phyloP scores from a whole-genome alignment of 35 echinoderm and acorn worm genomes.

The Apostichopus parvimensis region DNA sequence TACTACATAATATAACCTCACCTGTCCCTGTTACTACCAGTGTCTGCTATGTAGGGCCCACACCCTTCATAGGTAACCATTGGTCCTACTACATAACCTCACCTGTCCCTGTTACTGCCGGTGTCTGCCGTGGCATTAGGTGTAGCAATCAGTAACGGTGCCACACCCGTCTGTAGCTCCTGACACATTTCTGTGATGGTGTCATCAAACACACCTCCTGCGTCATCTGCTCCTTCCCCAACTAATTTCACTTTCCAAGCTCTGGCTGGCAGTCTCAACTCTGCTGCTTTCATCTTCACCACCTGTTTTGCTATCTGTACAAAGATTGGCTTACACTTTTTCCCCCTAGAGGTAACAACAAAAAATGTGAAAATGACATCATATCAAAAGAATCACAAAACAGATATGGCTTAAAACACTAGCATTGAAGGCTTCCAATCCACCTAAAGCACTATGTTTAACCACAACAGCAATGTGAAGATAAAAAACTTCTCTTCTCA shows the following conservation, averaged over 20 bases:
- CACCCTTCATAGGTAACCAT: no score
- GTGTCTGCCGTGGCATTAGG: constrained; percentile 89
- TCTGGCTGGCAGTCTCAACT: constrained; percentile 87
- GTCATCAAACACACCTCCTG: constrained; percentile 98
- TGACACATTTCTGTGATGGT: constrained; percentile 99
- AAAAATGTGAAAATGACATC: no score
- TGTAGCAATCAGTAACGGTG: constrained; percentile 80
- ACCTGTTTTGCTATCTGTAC: constrained; percentile 99
- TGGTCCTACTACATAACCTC: neutral
- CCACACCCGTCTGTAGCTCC: constrained; percentile 92
- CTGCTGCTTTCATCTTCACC: constrained; percentile 81
- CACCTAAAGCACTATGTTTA: no score
- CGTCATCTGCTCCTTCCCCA: constrained; percentile 97
- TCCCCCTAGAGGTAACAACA: constrained; percentile 51
- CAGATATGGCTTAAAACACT: no score
- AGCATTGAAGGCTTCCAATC: no score
- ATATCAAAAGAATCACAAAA: no score
- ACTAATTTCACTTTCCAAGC: constrained; percentile 99
- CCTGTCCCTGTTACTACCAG: no score
- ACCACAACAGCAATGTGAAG: no score
- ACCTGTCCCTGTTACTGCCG: constrained; percentile 96
- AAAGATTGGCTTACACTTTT: constrained; percentile 98
- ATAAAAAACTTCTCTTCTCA: no score
- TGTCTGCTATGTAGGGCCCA: no score
- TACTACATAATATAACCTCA: no score